Conservation (phyloP, 2,113 vertebrate species). For the Bos javanicus region DNA sequence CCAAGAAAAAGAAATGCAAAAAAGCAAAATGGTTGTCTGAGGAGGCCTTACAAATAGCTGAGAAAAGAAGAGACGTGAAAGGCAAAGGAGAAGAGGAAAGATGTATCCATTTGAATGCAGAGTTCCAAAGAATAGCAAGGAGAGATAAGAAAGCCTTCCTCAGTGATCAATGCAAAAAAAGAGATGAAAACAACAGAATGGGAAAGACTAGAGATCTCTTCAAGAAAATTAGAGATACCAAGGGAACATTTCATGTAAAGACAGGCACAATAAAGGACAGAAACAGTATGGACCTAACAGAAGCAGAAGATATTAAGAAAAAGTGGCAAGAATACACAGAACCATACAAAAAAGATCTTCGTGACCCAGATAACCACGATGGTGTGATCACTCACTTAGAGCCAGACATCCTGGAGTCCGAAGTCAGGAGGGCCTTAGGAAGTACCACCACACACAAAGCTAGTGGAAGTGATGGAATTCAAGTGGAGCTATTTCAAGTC, state of each 20-base stretch:
- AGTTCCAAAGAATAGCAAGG: not conserved
- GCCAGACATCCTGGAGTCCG: not conserved
- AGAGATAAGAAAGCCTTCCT: not conserved
- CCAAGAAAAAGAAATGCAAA: not conserved
- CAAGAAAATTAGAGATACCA: not conserved
- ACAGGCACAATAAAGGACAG: not conserved
- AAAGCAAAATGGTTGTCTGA: not conserved
- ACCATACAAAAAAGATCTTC: not conserved
- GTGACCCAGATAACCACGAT: not conserved
- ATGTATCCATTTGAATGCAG: not conserved
- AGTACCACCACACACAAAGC: not conserved
- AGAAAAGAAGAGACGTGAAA: not conserved
- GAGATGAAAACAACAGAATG: not conserved
- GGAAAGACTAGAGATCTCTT: not conserved
- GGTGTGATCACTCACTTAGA: not conserved
- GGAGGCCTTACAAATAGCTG: not conserved
- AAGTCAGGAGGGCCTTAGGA: not conserved
- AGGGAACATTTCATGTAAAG: not conserved
- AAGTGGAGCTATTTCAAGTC: not conserved
- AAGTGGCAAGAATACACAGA: not conserved
- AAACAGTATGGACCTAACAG: not conserved
- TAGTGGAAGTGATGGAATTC: not conserved
- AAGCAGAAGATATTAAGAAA: not conserved
- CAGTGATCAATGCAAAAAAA: not conserved
- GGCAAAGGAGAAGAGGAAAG: not conserved